Base-by-base conservation (phyloP, 2,888 invertebrate species). In the Lampropteryx suffumata region DNA sequence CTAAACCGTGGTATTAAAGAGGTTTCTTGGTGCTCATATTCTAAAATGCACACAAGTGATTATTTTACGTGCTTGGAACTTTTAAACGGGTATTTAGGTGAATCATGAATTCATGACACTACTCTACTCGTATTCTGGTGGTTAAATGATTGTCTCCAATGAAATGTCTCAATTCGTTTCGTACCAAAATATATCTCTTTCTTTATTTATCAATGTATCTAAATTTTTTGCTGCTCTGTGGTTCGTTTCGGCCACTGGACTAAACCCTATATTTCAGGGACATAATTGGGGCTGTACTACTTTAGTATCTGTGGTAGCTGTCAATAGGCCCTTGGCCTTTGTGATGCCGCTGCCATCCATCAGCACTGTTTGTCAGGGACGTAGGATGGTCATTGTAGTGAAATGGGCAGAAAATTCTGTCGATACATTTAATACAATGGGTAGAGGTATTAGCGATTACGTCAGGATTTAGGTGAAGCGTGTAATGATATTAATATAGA, bases 371-470 rank as follows among this genome's bases (percentile, higher is more conserved):
- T 78, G 82, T 75, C 73, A 72, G 71, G 65, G 63, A 64, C 66
- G 60, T 59, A 67, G 65, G 66, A 62, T 62, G 64, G 61, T 76
- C 66, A 80, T 88, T 84, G 76, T 71, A 52, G 77, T 80, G 79
- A 84, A 88, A 85, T 79, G 76, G 76, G 73, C 85, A 82, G 83
- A 78, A 84, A 86, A 87, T 85, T 77, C 68, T 46, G 67, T 71
- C 74, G 74, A 76, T 81, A 73, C 72, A 67, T 79, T 74, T 79
- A 79, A 79, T n/a, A n/a, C n/a, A n/a, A 84, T 82, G 58, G 66
- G 51, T 39, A 67, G 69, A 67, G 65, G 70, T 63, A 80, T 84
- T 79, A 77, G 66, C 79, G 81, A 84, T 85, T 84, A 84, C 73
- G 74, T 76, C 71, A 73, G 68, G 69, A 65, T 48, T 58, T 37